Evolutionary conservation across 2,797 vertebrate species (phyloP).

Genomic region (Oceanodroma leucorhoa): DNA sequence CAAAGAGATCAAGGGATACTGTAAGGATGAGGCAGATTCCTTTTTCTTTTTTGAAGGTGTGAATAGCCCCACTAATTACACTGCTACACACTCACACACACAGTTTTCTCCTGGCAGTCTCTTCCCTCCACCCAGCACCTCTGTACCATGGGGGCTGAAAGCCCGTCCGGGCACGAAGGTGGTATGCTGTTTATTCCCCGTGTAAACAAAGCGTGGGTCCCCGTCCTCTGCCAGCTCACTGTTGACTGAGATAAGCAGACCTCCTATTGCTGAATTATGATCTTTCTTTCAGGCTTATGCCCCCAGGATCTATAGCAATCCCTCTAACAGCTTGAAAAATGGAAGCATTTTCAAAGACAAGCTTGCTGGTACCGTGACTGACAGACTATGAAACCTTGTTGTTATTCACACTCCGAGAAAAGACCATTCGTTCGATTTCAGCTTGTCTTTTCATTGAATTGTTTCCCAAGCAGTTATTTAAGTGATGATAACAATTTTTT

Average conservation of each 20-base stretch:
- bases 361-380: constrained; percentile 55
- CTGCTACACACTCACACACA: background rate
- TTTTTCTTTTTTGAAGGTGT: background rate
- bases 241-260: constrained; percentile 70
- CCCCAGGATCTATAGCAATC: constrained; percentile 70
- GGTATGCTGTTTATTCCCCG: constrained; percentile 39
- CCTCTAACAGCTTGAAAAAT: constrained; percentile 74
- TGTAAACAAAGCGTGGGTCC: constrained; percentile 58
- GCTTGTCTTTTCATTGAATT: constrained; percentile 51
- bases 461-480: constrained; percentile 36
- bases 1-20: constrained; percentile 70
- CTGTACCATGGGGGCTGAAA: background rate
- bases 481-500: constrained; percentile 39
- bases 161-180: constrained; percentile 31
- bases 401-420: constrained; percentile 59
- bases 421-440: constrained; percentile 51
- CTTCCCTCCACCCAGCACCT: constrained; percentile 24
- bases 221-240: constrained; percentile 54
- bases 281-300: constrained; percentile 70
- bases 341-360: constrained; percentile 70
- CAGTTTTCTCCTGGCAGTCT: background rate
- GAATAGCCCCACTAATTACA: constrained; percentile 56
- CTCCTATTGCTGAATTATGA: constrained; percentile 76
- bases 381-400: constrained; percentile 61
- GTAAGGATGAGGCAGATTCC: constrained; percentile 27